phyloP scores from a whole-genome alignment of 2,113 vertebrate genomes.

The Merops nubicus region DNA sequence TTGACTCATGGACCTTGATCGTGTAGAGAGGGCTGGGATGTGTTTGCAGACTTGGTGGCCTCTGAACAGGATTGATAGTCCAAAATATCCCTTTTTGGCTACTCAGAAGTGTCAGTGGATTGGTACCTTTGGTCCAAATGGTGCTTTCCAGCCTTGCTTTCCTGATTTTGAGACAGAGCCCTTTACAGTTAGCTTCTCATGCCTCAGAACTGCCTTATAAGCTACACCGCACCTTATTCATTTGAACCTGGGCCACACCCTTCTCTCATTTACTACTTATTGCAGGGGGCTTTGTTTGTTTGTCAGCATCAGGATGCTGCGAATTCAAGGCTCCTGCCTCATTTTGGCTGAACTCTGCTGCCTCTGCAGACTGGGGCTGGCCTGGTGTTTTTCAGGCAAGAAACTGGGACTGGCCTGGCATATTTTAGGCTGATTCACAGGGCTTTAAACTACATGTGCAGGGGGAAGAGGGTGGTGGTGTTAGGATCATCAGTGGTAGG shows the following conservation, averaged over 20 bases:
- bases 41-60: not conserved
- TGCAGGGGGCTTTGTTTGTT: not conserved
- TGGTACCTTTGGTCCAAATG: not conserved
- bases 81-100: not conserved
- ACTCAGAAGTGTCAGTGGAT: not conserved
- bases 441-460: too few relatives aligned
- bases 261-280: not conserved
- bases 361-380: not conserved
- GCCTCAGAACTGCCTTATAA: not conserved
- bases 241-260: not conserved
- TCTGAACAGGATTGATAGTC: not conserved
- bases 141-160: not conserved
- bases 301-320: not conserved
- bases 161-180: not conserved
- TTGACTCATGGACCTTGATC: rapidly evolving
- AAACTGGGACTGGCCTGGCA: too few relatives aligned
- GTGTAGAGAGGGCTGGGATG: not conserved
- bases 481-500: too few relatives aligned
- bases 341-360: rapidly evolving
- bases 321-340: not conserved
- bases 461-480: too few relatives aligned
- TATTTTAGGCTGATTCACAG: too few relatives aligned
- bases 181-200: not conserved
- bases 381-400: not conserved
- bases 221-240: not conserved